Percentiles rank a stretch among this genome's conserved stretches.
Evolutionary conservation across 2,888 invertebrate genomes (phyloP).

Genomic region (Pecten maximus): DNA sequence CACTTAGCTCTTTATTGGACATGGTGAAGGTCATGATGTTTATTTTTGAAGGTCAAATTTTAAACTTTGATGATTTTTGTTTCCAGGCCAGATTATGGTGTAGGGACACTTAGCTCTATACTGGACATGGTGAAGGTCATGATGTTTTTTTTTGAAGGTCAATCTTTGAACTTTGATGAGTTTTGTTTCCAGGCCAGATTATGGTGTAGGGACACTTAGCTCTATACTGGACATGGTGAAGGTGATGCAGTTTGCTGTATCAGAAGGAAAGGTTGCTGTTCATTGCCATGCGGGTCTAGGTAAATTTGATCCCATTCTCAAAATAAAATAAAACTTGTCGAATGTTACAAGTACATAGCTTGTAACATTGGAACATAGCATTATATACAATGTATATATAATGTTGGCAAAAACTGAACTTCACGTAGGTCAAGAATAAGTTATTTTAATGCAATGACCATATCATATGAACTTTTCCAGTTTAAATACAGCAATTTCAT

Average conservation of each 20-base stretch:
- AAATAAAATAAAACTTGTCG: too few species aligned
- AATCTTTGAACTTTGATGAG: background rate
- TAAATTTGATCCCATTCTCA: conserved; percentile 58
- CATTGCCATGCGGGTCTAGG: conserved; percentile 91
- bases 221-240: conserved; percentile 95
- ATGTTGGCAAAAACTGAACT: too few species aligned
- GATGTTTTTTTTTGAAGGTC: conserved; percentile 85
- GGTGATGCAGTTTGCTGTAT: conserved; percentile 91
- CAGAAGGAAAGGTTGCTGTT: conserved; percentile 90
- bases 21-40: conserved; percentile 96
- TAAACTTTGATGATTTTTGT: background rate
- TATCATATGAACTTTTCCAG: too few species aligned
- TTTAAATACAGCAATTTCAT: too few species aligned
- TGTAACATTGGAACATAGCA: too few species aligned
- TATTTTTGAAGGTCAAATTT: conserved; percentile 48
- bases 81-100: conserved; percentile 90
- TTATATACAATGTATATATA: too few species aligned
- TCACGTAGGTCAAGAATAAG: too few species aligned
- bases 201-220: conserved; percentile 90
- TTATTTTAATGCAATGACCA: too few species aligned
- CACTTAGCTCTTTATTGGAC: conserved; percentile 89
- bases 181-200: conserved; percentile 87
- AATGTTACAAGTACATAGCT: too few species aligned
- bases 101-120: conserved; percentile 89
- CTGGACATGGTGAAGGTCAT: conserved; percentile 95